Base-by-base conservation (phyloP, 2,797 vertebrate species). In the Scomberomorus guttatus region DNA sequence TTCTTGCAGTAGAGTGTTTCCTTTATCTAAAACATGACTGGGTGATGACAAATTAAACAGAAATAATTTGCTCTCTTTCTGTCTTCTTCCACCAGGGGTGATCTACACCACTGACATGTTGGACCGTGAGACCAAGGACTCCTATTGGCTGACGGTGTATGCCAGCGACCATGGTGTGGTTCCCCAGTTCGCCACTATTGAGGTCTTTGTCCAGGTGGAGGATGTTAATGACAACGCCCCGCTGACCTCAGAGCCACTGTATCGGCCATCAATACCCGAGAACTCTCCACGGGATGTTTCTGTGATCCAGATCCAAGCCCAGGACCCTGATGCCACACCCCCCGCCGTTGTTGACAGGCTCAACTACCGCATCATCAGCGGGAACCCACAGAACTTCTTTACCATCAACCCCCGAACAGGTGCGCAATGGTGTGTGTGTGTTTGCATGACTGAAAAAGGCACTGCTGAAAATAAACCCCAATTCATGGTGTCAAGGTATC, bases 311-410 rank as follows among this genome's bases (percentile, higher is more conserved):
- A 97, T 99, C 78, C 96, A 97, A 68, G 98, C 97, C 10, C 96
- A 98, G 83, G 98, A 99, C 87, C 98, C 98, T 0, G 98, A 99
- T 39, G 94, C 91, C 44, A 89, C 88, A 25, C 91, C 94, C 7
- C 88, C 94, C 14, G 83, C 92, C 1, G 93, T 92, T 10, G 93
- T 95, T 29, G 96, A 96, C 39, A 80, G 80, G 42, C 93, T 99
- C 74, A 96, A 76, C 42, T 99, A 97, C 90, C 93, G 96, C 74
- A 98, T 99, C 86, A 94, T 97, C 78, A 98, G 97, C 32, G 98
- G 98, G 71, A 99, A 99, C 87, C 97, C 98, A 1, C 98, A 99
- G 93, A 99, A 99, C 87, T 98, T 99, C 92, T 99, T 99, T 59
- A 95, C 92, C 72, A 97, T 99, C 91, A 97, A 98, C 86, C 55